Base-by-base conservation (phyloP, 2,888 invertebrate species). In the Tricholauxania praeusta region DNA sequence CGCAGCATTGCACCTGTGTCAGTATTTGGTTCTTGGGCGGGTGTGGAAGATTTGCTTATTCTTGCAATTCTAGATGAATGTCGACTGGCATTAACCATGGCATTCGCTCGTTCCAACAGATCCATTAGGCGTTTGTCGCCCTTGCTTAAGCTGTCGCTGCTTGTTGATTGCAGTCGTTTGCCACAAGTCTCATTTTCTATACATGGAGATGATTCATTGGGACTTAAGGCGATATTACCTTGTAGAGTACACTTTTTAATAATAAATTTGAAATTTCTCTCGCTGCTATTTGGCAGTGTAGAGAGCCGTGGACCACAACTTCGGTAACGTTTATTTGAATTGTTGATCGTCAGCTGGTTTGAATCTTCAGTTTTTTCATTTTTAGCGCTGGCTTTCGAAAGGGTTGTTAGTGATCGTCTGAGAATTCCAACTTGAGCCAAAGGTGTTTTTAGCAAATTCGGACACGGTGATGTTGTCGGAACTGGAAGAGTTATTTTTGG, bases 301-400 rank as follows among this genome's bases (percentile, higher is more conserved):
- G 57, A 53, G 14, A 72, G 77, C 10, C 80, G 80, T 5, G 85
- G 83, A 15, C 85, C 86, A 75, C 86, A 85, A 74, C 86, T 86
- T 6, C 85, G 81, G 57, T 85, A 82, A 0, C 86, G 81, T 71
- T 82, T 79, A 17, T 78, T 78, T 53, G 62, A 15, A 51, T 49
- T 22, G 14, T 12, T 14, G 39, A 15, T 15, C 14, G 47, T n/a
- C 3, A 39, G 71, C 12, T 0, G 67, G 10, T 14, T 53, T 66
- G 6, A 64, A 14, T 64, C 71, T 12, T 74, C 73, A 4, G 74
- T 66, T 0, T 79, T 77, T 4, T 77, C 79, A 0, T 78, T 72
- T 62, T 80, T 81, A 15, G 79, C 71, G 7, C 78, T 72, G 3
- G 79, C 76, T 55, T 78, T 80, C 2, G 80, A 72, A 4, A 82